Evolutionary conservation across 2,113 vertebrate genomes (phyloP), one percentile per base, ranked within the genome.

Genomic region (Corythoichthys haematopterus): DNA sequence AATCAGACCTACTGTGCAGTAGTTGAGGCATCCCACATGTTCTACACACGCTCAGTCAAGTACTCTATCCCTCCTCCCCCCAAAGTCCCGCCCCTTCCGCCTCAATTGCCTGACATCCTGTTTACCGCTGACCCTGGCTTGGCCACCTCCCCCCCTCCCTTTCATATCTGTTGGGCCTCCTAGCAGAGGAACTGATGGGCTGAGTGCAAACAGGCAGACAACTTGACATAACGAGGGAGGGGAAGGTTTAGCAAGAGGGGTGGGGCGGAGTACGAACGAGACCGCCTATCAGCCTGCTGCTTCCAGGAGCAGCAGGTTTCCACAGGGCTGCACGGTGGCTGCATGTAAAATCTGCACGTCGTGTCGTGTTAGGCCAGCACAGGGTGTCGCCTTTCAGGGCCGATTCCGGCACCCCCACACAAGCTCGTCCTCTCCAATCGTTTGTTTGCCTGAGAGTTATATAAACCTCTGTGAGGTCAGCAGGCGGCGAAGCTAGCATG

Each of bases 1-100:
- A 87, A 65, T 88, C 78, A 89, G 80, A 93, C 86, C 80, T 92
- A 91, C 90, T 92, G 86, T 91, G 86, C 70, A 78, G 62, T 77
- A 69, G 12, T 40, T 78, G 85, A 89, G 89, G 85, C 85, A 88
- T 91, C 82, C 86, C 84, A 88, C 86, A 84, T 74, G 85, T 78
- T 91, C 78, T 81, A 81, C 4, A 20, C 78, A 65, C 70, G 81
- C 84, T 40, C 84, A 80, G 76, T 63, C 82, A 91, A 85, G 86
- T 87, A 82, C 84, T 83, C 89, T 82, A 91, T 16, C 2, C 40
- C 83, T 88, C 91, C 88, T 80, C 86, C 75, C 80, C 6, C 0
- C 5, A 47, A 60, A 0, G 68, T 65, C 80, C 88, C 87, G 81
- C 89, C 91, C 78, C 75, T 91, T 91, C 90, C 85, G 83, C 76